Conservation (phyloP, 2,113 vertebrate species). For the Orycteropus afer region DNA sequence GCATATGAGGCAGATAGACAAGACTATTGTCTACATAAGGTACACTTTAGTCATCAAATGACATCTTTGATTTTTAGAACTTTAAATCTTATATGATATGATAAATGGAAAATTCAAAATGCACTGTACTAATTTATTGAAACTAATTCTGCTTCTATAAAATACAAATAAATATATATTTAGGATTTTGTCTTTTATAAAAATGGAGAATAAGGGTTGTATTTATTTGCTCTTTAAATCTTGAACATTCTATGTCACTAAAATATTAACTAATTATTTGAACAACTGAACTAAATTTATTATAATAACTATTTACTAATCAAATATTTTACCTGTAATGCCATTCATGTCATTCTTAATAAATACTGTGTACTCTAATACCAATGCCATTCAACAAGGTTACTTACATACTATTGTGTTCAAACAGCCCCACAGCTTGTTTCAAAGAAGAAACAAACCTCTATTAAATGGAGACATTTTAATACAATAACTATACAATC, state of each 20-base stretch:
- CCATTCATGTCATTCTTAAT: not conserved
- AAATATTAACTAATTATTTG: not conserved
- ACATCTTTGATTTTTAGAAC: no score
- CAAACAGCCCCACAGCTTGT: not conserved
- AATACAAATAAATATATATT: not conserved
- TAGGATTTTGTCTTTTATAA: not conserved
- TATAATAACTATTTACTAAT: not conserved
- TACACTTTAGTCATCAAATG: no score
- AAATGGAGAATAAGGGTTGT: not conserved
- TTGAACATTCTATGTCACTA: not conserved
- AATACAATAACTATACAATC: not conserved
- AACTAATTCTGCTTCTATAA: not conserved
- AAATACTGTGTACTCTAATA: not conserved
- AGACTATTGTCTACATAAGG: no score
- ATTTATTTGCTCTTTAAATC: not conserved
- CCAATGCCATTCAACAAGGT: not conserved
- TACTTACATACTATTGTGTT: not conserved
- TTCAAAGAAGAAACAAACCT: not conserved
- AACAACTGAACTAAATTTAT: not conserved
- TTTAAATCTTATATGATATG: not conserved
- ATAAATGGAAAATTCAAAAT: slow-evolving; percentile 2
- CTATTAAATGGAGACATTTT: not conserved
- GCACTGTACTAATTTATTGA: not conserved
- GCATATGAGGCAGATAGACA: no score
- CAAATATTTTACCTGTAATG: not conserved